phyloP scores from a whole-genome alignment of 2,888 invertebrate species.

The Lumbricus terrestris region DNA sequence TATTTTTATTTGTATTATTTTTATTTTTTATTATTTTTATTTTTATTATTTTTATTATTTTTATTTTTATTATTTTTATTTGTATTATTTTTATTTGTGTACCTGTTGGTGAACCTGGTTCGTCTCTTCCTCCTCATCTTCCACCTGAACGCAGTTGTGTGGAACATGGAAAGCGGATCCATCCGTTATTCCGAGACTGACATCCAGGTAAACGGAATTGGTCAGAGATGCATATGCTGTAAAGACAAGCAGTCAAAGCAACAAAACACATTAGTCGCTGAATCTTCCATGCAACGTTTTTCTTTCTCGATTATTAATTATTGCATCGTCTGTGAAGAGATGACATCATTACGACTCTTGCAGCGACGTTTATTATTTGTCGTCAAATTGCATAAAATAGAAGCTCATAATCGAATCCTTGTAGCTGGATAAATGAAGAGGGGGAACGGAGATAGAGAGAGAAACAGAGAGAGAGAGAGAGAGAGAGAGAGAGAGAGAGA shows the following conservation, averaged over 20 bases:
- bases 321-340: no score
- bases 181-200: constrained; percentile 33
- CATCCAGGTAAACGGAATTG: constrained; percentile 35
- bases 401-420: no score
- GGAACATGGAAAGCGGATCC: constrained; percentile 31
- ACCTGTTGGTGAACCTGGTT: constrained; percentile 12
- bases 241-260: not conserved
- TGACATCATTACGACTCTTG: no score
- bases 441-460: no score
- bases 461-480: no score
- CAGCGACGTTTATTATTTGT: no score
- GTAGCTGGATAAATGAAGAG: no score
- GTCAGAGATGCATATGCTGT: constrained; percentile 34
- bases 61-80: not conserved
- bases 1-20: not conserved
- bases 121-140: not conserved
- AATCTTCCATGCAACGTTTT: not conserved
- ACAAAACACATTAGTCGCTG: not conserved
- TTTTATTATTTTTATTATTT: not conserved
- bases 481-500: no score
- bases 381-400: no score
- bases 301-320: no score
- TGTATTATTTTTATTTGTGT: not conserved
- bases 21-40: not conserved
- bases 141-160: constrained; percentile 24